Percentiles rank a stretch among this genome's conserved stretches.
Conservation (phyloP, 2,797 vertebrate genomes). For the Oryzias sinensis region DNA sequence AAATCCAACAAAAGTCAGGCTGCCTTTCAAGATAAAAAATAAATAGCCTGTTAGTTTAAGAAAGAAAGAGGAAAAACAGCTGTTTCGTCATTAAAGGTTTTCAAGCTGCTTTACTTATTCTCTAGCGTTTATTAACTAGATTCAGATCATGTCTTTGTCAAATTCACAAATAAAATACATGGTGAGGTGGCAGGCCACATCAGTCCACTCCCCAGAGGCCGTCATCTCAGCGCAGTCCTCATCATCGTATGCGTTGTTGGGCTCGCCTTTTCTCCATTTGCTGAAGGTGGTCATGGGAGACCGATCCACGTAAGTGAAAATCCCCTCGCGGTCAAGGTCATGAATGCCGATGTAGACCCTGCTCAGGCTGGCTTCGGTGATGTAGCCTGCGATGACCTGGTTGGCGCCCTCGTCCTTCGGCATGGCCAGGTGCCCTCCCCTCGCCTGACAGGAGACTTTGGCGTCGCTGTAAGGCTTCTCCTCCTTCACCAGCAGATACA, state of each 20-base stretch:
- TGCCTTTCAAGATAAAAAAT: constrained; percentile 33
- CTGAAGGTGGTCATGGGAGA: constrained; percentile 94
- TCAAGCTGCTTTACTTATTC: background rate
- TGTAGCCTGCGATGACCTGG: constrained; percentile 84
- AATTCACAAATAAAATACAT: constrained; percentile 99
- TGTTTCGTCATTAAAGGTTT: constrained; percentile 7
- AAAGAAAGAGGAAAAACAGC: constrained; percentile 12
- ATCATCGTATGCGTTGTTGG: constrained; percentile 92
- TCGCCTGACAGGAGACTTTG: constrained; percentile 87
- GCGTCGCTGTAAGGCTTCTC: constrained; percentile 90
- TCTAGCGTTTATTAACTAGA: background rate
- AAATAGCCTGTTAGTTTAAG: constrained; percentile 33
- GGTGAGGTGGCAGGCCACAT: constrained; percentile 90
- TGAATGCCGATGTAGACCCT: constrained; percentile 94
- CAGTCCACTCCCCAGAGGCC: constrained; percentile 93
- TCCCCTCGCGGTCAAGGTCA: constrained; percentile 89
- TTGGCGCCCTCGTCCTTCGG: constrained; percentile 92
- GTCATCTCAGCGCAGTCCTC: constrained; percentile 98
- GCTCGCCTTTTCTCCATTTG: constrained; percentile 92
- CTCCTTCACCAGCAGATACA: constrained; percentile 98
- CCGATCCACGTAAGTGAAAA: constrained; percentile 88
- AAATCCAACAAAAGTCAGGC: constrained; percentile 2
- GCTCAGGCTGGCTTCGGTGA: constrained; percentile 87
- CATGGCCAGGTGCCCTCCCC: constrained; percentile 94
- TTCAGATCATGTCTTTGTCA: constrained; percentile 85